phyloP scores from a whole-genome alignment of 2,797 vertebrate species.

The Paedocypris micromegethes region DNA sequence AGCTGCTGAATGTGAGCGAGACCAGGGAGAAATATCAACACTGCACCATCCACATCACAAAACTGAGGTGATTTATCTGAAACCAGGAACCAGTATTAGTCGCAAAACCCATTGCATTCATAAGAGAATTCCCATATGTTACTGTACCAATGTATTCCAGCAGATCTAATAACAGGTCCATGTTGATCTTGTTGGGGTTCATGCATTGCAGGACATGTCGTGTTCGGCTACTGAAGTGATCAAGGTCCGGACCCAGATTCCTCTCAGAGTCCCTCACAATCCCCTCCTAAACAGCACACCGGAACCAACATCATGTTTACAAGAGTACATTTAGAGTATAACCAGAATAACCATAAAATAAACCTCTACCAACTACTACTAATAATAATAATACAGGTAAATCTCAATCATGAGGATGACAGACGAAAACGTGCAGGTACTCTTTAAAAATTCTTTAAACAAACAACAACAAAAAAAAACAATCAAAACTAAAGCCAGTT shows the following conservation, averaged over 20 bases:
- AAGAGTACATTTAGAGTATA: background rate
- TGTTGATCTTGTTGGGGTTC: conserved; percentile 95
- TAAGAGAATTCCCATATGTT: no score
- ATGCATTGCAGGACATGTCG: conserved; percentile 84
- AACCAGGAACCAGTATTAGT: background rate
- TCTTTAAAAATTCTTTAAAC: no score
- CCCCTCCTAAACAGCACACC: conserved; percentile 70
- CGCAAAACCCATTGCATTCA: background rate
- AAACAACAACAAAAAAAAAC: no score
- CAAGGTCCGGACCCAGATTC: conserved; percentile 74
- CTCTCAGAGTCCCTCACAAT: conserved; percentile 68
- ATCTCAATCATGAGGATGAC: no score
- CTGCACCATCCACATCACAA: conserved; percentile 79
- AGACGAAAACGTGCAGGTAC: no score
- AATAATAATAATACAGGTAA: no score
- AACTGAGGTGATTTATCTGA: conserved; percentile 84
- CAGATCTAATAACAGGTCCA: conserved; percentile 87
- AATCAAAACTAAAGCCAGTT: no score
- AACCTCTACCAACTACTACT: no score
- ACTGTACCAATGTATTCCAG: conserved; percentile 80
- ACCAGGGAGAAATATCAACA: conserved; percentile 90
- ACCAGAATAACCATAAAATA: no score
- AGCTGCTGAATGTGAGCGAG: conserved; percentile 95
- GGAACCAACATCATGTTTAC: background rate
- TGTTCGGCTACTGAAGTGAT: conserved; percentile 83